Conservation (phyloP, 2,797 vertebrate species). For the Moxostoma hubbsi region DNA sequence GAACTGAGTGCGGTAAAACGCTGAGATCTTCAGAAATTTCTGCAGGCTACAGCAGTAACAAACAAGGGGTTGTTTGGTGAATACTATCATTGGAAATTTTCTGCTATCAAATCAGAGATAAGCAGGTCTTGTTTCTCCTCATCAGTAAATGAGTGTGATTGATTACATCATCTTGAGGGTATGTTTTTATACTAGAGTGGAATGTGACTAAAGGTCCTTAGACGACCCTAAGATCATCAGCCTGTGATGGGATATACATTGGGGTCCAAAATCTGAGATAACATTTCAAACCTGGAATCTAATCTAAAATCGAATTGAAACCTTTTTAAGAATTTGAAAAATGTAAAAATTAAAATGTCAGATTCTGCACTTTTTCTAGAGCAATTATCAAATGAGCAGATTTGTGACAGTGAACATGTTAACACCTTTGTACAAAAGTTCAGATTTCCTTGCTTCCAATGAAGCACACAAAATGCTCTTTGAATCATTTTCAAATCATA, state of each 20-base stretch:
- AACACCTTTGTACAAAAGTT: too few species aligned
- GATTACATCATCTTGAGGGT: constrained; percentile 37
- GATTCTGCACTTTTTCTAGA: too few species aligned
- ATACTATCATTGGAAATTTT: constrained; percentile 27
- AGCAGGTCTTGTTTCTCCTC: constrained; percentile 21
- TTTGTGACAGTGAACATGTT: too few species aligned
- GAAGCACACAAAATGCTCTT: too few species aligned
- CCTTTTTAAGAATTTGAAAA: too few species aligned
- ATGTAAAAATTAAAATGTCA: too few species aligned
- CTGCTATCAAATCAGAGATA: constrained; percentile 37
- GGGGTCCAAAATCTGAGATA: too few species aligned
- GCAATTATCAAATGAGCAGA: too few species aligned
- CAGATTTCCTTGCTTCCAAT: too few species aligned
- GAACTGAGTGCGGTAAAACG: constrained; percentile 26
- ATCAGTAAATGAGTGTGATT: constrained; percentile 21
- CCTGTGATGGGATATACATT: neutral
- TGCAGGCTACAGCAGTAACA: constrained; percentile 12
- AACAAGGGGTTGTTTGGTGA: constrained; percentile 19
- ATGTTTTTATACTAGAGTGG: neutral
- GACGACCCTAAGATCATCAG: neutral
- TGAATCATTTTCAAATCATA: too few species aligned
- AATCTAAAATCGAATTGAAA: too few species aligned
- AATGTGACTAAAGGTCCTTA: constrained; percentile 34
- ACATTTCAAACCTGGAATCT: too few species aligned
- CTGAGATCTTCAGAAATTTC: constrained; percentile 30